Evolutionary conservation across 1,140 invertebrate genomes (phyloP), one percentile per base, ranked within the genome.

Genomic region (Macrostomum lignano): DNA sequence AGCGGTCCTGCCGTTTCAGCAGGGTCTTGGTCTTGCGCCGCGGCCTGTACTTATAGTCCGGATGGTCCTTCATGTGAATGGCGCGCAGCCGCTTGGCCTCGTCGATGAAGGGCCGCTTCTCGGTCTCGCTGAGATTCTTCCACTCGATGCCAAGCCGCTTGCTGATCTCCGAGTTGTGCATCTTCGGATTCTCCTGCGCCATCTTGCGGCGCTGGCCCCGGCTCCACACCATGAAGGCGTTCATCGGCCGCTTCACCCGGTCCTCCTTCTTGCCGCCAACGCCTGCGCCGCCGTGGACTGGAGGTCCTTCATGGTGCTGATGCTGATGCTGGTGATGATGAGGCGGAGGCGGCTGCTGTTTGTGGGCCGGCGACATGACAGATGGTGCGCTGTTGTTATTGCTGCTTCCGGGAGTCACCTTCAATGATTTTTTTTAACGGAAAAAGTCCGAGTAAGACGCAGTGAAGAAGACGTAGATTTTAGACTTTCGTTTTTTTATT

Each of bases 61-160:
- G 88, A 52, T 96, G 86, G 49, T 96, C 86, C 56, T 91, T 94
- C 88, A 96, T 96, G 60, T 96, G 88, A 6, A 93, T 73, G 0
- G 82, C 81, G n/a, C 88, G 64, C 39, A 98, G 63, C 42, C 91
- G 66, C 60, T 98, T 98, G 15, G 78, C 78, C 52, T 93, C 81
- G 51, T 94, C 86, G 38, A 94, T 94, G 59, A 93, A 96, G 3
- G 86, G 86, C 40, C 82, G 63, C 60, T 94, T 94, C 48, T 91
- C 79, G 35, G 75, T 70, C 55, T 94, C 86, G 10, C 72, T 71
- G 7, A 91, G 62, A 11, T 77, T 62, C 54, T 91, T 91, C 82
- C 82, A 91, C 62, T 88, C 77, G 1, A 79, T 74, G 40, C 81
- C 82, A 11, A 91, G 61, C 24, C 77, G 63, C 55, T 88, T 88